Evolutionary conservation across 2,113 vertebrate genomes (phyloP).

Genomic region (Mormoops blainvillei): DNA sequence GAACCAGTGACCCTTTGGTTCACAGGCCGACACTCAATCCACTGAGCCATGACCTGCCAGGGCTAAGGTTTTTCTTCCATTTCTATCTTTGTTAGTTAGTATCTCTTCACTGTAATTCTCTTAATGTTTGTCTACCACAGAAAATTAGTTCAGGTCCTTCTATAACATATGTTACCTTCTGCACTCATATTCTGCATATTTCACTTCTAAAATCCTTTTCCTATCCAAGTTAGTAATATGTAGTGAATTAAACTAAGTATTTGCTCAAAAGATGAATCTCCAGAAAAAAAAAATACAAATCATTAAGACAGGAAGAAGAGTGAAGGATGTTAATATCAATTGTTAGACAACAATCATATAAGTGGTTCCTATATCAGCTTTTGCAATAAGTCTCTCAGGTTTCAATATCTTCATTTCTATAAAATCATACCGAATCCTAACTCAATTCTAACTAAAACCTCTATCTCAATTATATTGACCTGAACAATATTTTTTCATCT

Average conservation of each 20-base stretch:
- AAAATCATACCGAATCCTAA: neutral
- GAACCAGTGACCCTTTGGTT: no score
- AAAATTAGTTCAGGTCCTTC: neutral
- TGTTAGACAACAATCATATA: neutral
- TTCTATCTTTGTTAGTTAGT: neutral
- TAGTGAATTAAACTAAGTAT: conserved; percentile 8
- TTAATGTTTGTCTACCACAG: neutral
- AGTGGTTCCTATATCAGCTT: neutral
- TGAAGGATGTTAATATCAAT: neutral
- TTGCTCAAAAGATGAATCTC: neutral
- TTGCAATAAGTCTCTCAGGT: neutral
- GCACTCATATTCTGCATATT: neutral
- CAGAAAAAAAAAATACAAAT: neutral
- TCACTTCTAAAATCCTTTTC: neutral
- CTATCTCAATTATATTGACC: neutral
- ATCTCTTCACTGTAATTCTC: neutral
- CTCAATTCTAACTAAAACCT: neutral
- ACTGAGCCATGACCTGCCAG: no score
- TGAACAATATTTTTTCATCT: neutral
- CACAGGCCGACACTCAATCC: no score
- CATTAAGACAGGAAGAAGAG: neutral
- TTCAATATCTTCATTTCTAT: neutral
- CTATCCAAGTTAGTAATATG: neutral
- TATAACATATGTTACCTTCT: neutral
- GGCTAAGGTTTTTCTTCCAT: neutral